A percentile compares a stretch with the other conserved stretches of the same genome.
phyloP scores from a whole-genome alignment of 2,888 invertebrate species.

The Euclidia mi region DNA sequence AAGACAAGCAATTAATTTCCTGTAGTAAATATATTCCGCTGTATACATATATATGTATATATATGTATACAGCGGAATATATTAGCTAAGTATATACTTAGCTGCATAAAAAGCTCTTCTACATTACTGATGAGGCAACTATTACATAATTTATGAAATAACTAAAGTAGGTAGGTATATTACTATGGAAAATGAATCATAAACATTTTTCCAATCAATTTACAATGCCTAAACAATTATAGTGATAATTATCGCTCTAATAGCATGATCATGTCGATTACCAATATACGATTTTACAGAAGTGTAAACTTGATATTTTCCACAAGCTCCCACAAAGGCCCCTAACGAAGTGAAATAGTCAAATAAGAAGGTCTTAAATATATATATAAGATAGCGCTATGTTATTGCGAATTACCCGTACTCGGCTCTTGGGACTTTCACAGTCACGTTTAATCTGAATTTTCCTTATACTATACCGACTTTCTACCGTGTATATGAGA shows the following conservation, averaged over 20 bases:
- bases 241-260: conserved; percentile 30
- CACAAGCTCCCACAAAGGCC: conserved; percentile 77
- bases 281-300: conserved; percentile 40
- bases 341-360: conserved; percentile 87
- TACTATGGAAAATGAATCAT: too few relatives aligned
- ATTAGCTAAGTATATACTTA: too few relatives aligned
- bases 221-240: not conserved
- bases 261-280: conserved; percentile 35
- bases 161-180: too few relatives aligned
- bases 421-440: conserved; percentile 64
- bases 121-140: too few relatives aligned
- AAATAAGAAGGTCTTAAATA: conserved; percentile 88
- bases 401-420: conserved; percentile 85
- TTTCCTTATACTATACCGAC: conserved; percentile 71
- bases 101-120: too few relatives aligned
- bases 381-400: too few relatives aligned
- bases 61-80: too few relatives aligned
- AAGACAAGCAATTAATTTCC: too few relatives aligned
- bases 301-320: conserved; percentile 72
- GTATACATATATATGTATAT: too few relatives aligned
- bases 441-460: conserved; percentile 83
- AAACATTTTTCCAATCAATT: not conserved
- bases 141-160: too few relatives aligned
- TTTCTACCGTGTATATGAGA: conserved; percentile 65
- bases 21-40: too few relatives aligned